Percentiles rank a stretch among this genome's conserved stretches.
These are phyloP conservation scores for Agriopis marginaria DNA, from an alignment of 2,888 invertebrate species.

Conservation along the genomic window DNA sequence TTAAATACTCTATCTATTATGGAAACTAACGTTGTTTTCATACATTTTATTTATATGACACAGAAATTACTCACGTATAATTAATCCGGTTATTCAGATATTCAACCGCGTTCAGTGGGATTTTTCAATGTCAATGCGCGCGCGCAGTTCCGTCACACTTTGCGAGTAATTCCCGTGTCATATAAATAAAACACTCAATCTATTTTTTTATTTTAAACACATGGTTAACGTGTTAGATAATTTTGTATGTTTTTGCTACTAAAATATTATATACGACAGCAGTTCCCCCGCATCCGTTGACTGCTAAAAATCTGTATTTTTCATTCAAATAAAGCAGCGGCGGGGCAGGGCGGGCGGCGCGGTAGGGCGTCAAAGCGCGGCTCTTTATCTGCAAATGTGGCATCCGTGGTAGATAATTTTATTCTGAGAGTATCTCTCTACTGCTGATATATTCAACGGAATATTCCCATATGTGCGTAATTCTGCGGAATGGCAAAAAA, in stretches of 20 bases:
- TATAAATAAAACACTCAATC: too few species aligned
- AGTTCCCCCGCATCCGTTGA: conserved; percentile 14
- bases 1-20: too few species aligned
- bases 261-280: background rate
- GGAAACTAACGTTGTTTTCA: too few species aligned
- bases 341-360: conserved; percentile 28
- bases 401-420: conserved; percentile 82
- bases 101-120: too few species aligned
- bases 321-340: conserved; percentile 36
- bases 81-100: too few species aligned
- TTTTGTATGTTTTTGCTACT: background rate
- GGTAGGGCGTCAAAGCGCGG: conserved; percentile 66
- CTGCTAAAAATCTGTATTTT: conserved; percentile 40
- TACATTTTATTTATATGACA: too few species aligned
- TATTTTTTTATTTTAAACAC: background rate
- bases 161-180: too few species aligned
- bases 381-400: conserved; percentile 82
- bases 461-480: conserved; percentile 87
- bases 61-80: too few species aligned
- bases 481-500: conserved; percentile 86
- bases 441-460: conserved; percentile 86
- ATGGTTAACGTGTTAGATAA: background rate
- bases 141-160: too few species aligned
- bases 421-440: conserved; percentile 85
- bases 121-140: too few species aligned